phyloP scores from a whole-genome alignment of 2,797 vertebrate genomes.

The Megalops cyprinoides region DNA sequence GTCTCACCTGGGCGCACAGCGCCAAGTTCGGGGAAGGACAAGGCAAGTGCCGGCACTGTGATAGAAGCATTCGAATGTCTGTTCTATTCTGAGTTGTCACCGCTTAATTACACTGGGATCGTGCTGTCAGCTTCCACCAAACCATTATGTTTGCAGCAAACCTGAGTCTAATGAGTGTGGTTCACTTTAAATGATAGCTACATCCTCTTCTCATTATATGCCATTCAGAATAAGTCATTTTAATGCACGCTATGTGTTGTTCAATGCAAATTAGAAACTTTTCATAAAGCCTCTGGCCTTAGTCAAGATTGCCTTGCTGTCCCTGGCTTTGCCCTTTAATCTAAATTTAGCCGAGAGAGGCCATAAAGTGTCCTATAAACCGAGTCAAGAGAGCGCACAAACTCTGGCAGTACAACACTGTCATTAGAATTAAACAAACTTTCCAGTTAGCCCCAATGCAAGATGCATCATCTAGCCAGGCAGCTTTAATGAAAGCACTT shows the following conservation, averaged over 20 bases:
- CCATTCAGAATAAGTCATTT: neutral
- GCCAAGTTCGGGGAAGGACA: slow-evolving; percentile 89
- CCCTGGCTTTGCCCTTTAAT: slow-evolving; percentile 18
- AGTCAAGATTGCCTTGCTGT: neutral
- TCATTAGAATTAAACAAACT: slow-evolving; percentile 18
- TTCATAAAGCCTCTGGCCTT: slow-evolving; percentile 4
- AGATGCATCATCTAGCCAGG: neutral
- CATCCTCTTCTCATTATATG: too few species aligned
- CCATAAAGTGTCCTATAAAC: slow-evolving; percentile 24
- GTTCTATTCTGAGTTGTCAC: too few species aligned
- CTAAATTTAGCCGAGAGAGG: neutral
- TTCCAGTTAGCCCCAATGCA: neutral
- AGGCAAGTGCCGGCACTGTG: slow-evolving; percentile 68
- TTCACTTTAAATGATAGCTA: too few species aligned
- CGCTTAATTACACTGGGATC: too few species aligned
- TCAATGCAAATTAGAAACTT: neutral
- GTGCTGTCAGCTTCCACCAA: too few species aligned
- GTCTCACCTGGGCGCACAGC: slow-evolving; percentile 93
- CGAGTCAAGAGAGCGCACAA: neutral
- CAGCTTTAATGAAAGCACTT: neutral
- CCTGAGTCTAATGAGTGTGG: too few species aligned
- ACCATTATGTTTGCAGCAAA: too few species aligned
- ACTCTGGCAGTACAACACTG: neutral
- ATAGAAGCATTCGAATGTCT: too few species aligned
- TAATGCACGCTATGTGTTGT: neutral